Evolutionary conservation across 2,113 vertebrate genomes (phyloP).

Genomic region (Sprattus sprattus): DNA sequence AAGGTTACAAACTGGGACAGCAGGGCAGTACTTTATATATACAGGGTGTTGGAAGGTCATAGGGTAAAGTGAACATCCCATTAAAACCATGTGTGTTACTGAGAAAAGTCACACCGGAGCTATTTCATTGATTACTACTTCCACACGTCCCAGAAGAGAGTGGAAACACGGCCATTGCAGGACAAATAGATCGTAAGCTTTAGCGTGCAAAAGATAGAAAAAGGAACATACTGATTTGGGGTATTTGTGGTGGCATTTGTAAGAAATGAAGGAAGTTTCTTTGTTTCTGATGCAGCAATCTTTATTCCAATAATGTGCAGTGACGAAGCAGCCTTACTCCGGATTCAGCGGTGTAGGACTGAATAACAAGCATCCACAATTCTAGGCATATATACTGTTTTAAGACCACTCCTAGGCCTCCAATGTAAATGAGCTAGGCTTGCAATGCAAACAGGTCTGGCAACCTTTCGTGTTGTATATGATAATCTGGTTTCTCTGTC

Average conservation of each 20-base stretch:
- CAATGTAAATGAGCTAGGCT: too few relatives aligned
- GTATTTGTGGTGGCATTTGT: neutral
- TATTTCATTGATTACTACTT: neutral
- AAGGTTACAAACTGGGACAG: neutral
- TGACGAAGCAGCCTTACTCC: too few relatives aligned
- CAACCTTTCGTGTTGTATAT: too few relatives aligned
- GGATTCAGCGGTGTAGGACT: too few relatives aligned
- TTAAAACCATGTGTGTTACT: neutral
- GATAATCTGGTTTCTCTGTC: too few relatives aligned
- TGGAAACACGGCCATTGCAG: neutral
- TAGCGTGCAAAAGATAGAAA: neutral
- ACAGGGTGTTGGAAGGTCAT: neutral
- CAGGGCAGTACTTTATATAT: neutral
- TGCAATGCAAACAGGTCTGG: too few relatives aligned
- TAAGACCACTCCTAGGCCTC: too few relatives aligned
- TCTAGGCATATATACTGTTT: too few relatives aligned
- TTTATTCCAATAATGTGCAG: too few relatives aligned
- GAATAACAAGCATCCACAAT: too few relatives aligned
- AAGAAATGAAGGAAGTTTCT: too few relatives aligned
- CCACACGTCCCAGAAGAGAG: neutral
- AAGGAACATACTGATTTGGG: neutral
- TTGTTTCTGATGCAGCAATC: too few relatives aligned
- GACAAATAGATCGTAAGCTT: neutral
- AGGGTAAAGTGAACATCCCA: neutral
- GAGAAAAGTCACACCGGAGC: neutral